Percentiles rank a stretch among this genome's conserved stretches.
These are phyloP conservation scores for Caenorhabditis japonica DNA, from an alignment of 2,888 invertebrate species.

Conservation along the genomic window DNA sequence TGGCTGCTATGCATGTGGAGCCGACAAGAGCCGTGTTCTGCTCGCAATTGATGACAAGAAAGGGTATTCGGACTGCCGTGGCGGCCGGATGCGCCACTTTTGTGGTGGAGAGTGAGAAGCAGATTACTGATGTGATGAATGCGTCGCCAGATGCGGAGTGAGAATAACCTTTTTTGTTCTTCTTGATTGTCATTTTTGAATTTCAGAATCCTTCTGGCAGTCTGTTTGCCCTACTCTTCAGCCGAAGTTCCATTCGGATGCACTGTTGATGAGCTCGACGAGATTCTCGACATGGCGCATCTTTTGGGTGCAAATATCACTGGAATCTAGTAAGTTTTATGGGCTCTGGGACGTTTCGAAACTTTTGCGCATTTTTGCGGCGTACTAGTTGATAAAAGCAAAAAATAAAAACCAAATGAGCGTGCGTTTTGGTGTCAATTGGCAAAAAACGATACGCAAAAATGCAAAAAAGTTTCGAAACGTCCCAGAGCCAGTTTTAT, in stretches of 20 bases:
- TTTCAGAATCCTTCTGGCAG: conserved; percentile 48
- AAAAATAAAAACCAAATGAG: too few relatives aligned
- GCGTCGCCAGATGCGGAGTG: conserved; percentile 40
- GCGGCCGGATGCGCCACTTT: conserved; percentile 59
- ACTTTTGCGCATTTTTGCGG: too few relatives aligned
- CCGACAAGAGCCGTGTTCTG: conserved; percentile 43
- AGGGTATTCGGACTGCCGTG: conserved; percentile 44
- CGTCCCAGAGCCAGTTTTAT: too few relatives aligned
- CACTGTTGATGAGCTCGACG: conserved; percentile 68
- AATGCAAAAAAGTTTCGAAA: too few relatives aligned
- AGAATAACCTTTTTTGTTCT: background rate
- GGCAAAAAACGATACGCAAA: too few relatives aligned
- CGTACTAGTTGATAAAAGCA: too few relatives aligned
- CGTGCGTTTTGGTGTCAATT: too few relatives aligned
- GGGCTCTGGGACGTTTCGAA: too few relatives aligned
- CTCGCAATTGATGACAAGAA: conserved; percentile 53
- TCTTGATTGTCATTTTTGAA: background rate
- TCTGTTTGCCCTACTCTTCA: conserved; percentile 32
- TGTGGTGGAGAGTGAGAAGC: conserved; percentile 70
- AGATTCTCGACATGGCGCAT: conserved; percentile 66
- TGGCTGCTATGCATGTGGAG: conserved; percentile 43
- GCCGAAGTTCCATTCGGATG: conserved; percentile 70
- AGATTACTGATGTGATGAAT: conserved; percentile 64
- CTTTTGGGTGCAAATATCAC: conserved; percentile 63
- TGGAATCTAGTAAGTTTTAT: too few relatives aligned